Evolutionary conservation across 2,797 vertebrate genomes (phyloP).

Genomic region (Hybognathus amarus): DNA sequence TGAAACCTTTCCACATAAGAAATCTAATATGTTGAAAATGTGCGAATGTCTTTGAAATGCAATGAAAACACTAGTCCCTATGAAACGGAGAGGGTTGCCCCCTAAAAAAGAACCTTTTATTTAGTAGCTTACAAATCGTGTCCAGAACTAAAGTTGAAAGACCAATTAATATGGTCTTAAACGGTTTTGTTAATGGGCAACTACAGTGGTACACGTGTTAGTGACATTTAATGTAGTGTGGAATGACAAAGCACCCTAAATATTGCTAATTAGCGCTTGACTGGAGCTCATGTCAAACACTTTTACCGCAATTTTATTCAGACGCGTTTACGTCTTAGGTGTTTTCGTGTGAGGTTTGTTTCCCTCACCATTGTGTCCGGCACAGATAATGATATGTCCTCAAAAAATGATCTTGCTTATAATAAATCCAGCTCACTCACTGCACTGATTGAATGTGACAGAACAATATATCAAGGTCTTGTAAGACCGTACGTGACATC

Average conservation of each 20-base stretch:
- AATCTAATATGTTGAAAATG: not conserved
- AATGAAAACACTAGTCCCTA: slow-evolving; percentile 22
- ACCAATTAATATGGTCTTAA: slow-evolving; percentile 76
- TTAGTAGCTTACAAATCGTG: slow-evolving; percentile 61
- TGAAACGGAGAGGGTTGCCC: slow-evolving; percentile 29
- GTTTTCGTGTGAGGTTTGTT: slow-evolving; percentile 63
- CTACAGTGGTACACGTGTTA: slow-evolving; percentile 65
- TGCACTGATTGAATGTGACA: slow-evolving; percentile 5
- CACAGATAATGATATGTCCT: slow-evolving; percentile 8
- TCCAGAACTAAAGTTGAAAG: slow-evolving; percentile 70
- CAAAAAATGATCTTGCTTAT: not conserved
- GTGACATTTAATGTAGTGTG: slow-evolving; percentile 75
- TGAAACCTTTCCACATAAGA: not conserved
- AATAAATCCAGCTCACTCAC: not conserved
- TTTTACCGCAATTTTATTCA: slow-evolving; percentile 58
- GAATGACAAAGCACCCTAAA: slow-evolving; percentile 71
- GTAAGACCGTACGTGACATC: too few species aligned
- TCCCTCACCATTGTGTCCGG: slow-evolving; percentile 15
- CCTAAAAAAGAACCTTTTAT: slow-evolving; percentile 28
- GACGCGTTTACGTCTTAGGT: slow-evolving; percentile 58
- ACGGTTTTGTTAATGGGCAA: slow-evolving; percentile 73
- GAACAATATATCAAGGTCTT: too few species aligned
- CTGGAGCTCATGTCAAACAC: slow-evolving; percentile 72
- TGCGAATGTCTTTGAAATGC: slow-evolving; percentile 16
- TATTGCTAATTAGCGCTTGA: slow-evolving; percentile 75